A percentile compares a stretch with the other conserved stretches of the same genome.
These are phyloP conservation scores for Pampus argenteus DNA, from an alignment of 2,797 vertebrate genomes.

Conservation along the genomic window DNA sequence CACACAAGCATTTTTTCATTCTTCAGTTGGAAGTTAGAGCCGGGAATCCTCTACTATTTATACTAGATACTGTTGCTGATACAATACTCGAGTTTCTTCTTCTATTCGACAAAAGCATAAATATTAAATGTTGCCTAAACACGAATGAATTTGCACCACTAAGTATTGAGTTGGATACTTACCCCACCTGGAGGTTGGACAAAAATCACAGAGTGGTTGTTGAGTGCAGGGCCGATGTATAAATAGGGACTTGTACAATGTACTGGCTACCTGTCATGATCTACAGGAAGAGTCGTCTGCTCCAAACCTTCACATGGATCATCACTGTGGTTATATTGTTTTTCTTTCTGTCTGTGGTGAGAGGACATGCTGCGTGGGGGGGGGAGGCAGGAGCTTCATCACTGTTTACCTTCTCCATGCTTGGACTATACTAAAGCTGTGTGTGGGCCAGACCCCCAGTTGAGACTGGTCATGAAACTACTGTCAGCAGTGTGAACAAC, in stretches of 20 bases:
- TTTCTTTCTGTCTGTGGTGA: slow-evolving; percentile 78
- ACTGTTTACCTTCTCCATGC: slow-evolving; percentile 77
- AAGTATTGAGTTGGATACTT: neutral
- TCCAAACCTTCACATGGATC: slow-evolving; percentile 69
- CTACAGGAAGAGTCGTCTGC: slow-evolving; percentile 48
- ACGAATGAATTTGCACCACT: neutral
- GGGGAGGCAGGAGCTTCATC: slow-evolving; percentile 63
- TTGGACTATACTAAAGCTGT: slow-evolving; percentile 68
- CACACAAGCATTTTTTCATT: no score
- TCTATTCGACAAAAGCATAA: no score
- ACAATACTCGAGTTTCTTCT: no score
- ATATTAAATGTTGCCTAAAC: no score
- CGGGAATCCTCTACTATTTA: no score
- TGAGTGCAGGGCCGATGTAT: slow-evolving; percentile 14
- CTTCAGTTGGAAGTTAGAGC: no score
- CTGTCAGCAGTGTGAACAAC: slow-evolving; percentile 68
- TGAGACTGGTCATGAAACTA: slow-evolving; percentile 53
- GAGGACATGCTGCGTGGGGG: slow-evolving; percentile 52
- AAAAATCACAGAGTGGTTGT: slow-evolving; percentile 6
- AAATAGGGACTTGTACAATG: slow-evolving; percentile 1
- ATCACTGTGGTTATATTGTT: slow-evolving; percentile 73
- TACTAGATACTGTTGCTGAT: no score
- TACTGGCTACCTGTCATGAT: slow-evolving; percentile 64
- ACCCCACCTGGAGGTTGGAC: neutral
- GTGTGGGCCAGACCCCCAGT: slow-evolving; percentile 79